Base-by-base conservation (phyloP, 2,797 vertebrate species). In the Tympanoctomys barrerae region DNA sequence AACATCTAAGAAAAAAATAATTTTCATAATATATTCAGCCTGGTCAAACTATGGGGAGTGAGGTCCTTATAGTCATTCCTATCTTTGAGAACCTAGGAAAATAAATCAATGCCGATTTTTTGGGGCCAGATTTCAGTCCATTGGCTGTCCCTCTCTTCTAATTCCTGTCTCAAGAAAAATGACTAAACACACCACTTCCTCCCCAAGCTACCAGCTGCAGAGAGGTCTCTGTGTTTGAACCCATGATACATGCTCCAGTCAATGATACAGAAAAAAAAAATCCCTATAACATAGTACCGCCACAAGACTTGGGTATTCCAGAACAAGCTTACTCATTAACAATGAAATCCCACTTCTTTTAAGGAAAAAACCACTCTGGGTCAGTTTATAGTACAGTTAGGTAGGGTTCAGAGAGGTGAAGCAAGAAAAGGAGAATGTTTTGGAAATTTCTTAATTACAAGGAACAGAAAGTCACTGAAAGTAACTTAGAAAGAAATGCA, bases 381-480 rank as follows among this genome's bases (percentile, higher is more conserved):
- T 84, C 39, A 52, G 73, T 86, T 24, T 7, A 61, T 28, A 70
- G 42, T 36, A 28, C 39, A 52, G 77, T 57, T 39, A 7, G 22
- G 4, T 26, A 85, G 39, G 12, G 19, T 21, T 78, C 57, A 90
- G 70, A 77, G 46, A 75, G 14, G n/a, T 39, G 19, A 86, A 73
- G 11, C 49, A 18, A 66, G 11, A 33, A 94, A 68, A 87, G n/a
- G 36, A 94, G 94, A 82, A 64, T 71, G 24, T 36, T 77, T 96
- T 84, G 33, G 49, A 94, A 93, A 96, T 33, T 62, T 19, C 86
- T 95, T 91, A 52, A 61, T 70, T 94, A 54, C 16, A 68, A 95
- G 80, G 71, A 94, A 78, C 21, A 59, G 61, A 96, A 90, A 96
- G 31, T 77, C 82, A 66, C 26, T 80, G 95, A 59, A 61, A 90